These are phyloP conservation scores for Melanargia galathea DNA, from an alignment of 2,888 invertebrate genomes.

Conservation along the genomic window DNA sequence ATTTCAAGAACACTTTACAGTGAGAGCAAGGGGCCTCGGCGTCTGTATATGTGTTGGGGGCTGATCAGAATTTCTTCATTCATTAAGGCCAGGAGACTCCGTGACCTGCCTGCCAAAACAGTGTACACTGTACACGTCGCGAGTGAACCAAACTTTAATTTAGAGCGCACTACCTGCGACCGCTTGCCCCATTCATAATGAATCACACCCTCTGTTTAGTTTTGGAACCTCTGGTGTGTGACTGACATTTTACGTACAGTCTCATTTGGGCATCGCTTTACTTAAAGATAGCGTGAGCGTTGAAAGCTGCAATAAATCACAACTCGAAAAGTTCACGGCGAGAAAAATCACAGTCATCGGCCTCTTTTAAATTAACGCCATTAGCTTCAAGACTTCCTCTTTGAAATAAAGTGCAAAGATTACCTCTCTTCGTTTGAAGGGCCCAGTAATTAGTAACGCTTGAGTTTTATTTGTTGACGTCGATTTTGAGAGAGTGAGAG, in stretches of 20 bases:
- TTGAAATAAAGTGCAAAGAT: constrained; percentile 79
- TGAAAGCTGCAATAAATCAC: constrained; percentile 72
- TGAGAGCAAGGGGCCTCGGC: constrained; percentile 59
- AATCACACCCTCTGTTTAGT: constrained; percentile 72
- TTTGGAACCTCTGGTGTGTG: constrained; percentile 61
- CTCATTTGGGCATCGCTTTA: constrained; percentile 43
- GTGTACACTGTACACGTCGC: constrained; percentile 62
- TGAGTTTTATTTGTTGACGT: constrained; percentile 82
- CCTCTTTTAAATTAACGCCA: constrained; percentile 81
- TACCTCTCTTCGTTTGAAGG: constrained; percentile 76
- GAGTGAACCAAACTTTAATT: constrained; percentile 77
- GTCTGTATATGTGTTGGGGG: constrained; percentile 61
- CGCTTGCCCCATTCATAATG: constrained; percentile 68
- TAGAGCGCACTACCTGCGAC: constrained; percentile 65
- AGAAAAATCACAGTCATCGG: constrained; percentile 79
- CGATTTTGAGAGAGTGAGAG: constrained; percentile 68
- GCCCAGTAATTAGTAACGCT: constrained; percentile 82
- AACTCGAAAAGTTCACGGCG: constrained; percentile 60
- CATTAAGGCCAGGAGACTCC: constrained; percentile 70
- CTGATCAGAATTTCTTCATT: constrained; percentile 72
- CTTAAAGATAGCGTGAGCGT: constrained; percentile 41
- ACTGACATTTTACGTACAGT: constrained; percentile 66
- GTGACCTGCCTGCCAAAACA: constrained; percentile 72
- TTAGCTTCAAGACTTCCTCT: constrained; percentile 79
- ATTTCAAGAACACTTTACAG: constrained; percentile 55